phyloP scores from a whole-genome alignment of 2,113 vertebrate genomes.

The Halcyon senegalensis region DNA sequence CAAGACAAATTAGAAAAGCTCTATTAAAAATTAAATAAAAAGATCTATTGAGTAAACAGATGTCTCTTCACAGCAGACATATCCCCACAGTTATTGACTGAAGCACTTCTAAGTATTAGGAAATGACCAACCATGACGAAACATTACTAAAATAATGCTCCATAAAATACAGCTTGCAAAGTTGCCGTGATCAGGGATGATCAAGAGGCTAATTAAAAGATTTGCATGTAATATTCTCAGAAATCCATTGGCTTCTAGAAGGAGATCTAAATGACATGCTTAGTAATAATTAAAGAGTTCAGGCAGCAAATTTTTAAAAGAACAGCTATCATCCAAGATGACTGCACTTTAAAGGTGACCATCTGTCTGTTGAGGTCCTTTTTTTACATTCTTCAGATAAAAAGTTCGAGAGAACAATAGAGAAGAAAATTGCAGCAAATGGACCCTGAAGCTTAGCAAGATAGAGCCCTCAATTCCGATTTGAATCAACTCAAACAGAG shows the following conservation, averaged over 20 bases:
- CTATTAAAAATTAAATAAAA: slow-evolving; percentile 66
- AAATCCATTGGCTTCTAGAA: slow-evolving; percentile 6
- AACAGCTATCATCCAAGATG: not conserved
- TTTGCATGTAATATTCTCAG: not conserved
- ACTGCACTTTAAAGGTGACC: not conserved
- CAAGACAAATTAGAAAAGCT: slow-evolving; percentile 58
- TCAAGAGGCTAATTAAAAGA: not conserved
- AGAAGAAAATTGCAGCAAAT: slow-evolving; percentile 38
- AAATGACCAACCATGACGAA: slow-evolving; percentile 21
- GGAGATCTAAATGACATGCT: not conserved
- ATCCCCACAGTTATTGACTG: slow-evolving; percentile 41
- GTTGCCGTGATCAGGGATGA: not conserved
- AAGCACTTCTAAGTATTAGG: slow-evolving; percentile 51
- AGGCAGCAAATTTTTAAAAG: not conserved
- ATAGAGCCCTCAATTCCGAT: not conserved
- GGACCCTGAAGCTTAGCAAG: not conserved
- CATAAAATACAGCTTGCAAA: slow-evolving; percentile 36
- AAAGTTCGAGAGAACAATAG: slow-evolving; percentile 13
- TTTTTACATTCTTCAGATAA: not conserved
- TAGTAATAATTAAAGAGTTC: not conserved
- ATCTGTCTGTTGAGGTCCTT: not conserved
- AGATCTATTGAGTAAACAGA: slow-evolving; percentile 49
- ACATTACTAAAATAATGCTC: slow-evolving; percentile 43
- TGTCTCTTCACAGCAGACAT: slow-evolving; percentile 51
- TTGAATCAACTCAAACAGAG: not conserved